A percentile compares a stretch with the other conserved stretches of the same genome.
Evolutionary conservation across 2,797 vertebrate species (phyloP).

Genomic region (Acipenser transmontanus): DNA sequence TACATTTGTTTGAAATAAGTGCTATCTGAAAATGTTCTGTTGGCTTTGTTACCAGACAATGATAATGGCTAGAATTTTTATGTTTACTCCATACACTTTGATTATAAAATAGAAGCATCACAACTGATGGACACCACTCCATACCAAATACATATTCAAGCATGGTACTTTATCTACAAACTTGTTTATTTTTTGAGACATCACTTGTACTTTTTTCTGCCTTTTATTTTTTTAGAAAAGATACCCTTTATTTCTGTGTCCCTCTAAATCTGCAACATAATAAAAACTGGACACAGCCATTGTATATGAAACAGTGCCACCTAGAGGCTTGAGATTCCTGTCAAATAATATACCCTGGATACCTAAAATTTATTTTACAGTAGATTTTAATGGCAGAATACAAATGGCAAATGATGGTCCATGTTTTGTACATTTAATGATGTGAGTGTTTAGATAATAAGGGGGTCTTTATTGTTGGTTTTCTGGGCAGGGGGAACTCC

Average conservation of each 20-base stretch:
- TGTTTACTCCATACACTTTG: no score
- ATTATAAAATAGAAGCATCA: neutral
- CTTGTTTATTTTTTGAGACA: no score
- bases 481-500: slow-evolving; percentile 27
- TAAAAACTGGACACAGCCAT: neutral
- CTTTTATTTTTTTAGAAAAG: neutral
- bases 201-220: neutral
- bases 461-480: no score
- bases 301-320: neutral
- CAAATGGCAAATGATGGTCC: neutral
- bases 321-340: neutral
- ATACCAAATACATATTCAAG: neutral
- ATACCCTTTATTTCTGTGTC: neutral
- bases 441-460: neutral
- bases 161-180: neutral
- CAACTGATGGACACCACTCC: neutral
- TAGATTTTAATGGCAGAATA: neutral
- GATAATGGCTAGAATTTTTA: no score
- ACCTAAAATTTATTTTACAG: neutral
- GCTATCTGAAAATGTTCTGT: no score
- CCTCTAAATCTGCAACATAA: neutral
- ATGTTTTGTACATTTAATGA: neutral
- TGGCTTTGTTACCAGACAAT: no score
- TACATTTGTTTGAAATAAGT: no score
- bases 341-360: neutral